A percentile compares a stretch with the other conserved stretches of the same genome.
Conservation (phyloP, 2,113 vertebrate genomes). For the Triplophysa tibetana region DNA sequence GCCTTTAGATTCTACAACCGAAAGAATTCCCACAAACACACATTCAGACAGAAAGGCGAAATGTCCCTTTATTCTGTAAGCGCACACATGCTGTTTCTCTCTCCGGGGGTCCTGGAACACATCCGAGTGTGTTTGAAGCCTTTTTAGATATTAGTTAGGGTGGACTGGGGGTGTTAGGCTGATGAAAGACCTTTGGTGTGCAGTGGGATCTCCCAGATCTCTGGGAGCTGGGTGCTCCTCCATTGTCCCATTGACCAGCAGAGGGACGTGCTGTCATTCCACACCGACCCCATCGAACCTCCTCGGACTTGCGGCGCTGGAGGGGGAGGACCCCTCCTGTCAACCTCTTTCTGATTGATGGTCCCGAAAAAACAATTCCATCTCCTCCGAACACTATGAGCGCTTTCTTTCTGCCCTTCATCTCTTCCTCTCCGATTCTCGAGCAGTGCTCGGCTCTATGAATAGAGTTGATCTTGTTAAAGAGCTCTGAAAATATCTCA, state of each 20-base stretch:
- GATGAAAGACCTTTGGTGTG: slow-evolving; percentile 50
- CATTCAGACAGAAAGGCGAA: slow-evolving; percentile 4
- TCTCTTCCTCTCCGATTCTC: slow-evolving; percentile 31
- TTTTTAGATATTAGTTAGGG: slow-evolving; percentile 24
- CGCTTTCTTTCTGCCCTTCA: slow-evolving; percentile 27
- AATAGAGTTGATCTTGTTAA: slow-evolving; percentile 43
- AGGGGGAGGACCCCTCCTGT: slow-evolving; percentile 37
- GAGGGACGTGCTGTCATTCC: slow-evolving; percentile 45
- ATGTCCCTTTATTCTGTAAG: neutral
- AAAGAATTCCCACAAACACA: neutral
- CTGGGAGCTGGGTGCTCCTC: slow-evolving; percentile 42
- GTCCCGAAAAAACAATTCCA: slow-evolving; percentile 36
- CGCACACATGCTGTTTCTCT: slow-evolving; percentile 14
- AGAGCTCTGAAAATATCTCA: slow-evolving; percentile 25
- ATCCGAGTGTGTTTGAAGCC: slow-evolving; percentile 35
- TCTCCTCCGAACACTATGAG: slow-evolving; percentile 36
- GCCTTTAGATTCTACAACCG: neutral
- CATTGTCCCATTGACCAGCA: slow-evolving; percentile 42
- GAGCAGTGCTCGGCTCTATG: slow-evolving; percentile 32
- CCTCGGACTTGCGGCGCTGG: neutral
- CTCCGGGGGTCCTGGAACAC: slow-evolving; percentile 46
- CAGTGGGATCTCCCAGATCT: slow-evolving; percentile 13
- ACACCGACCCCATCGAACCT: slow-evolving; percentile 30
- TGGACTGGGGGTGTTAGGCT: slow-evolving; percentile 8
- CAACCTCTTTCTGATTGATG: slow-evolving; percentile 49